Evolutionary conservation across 2,113 vertebrate genomes (phyloP).

Genomic region (Oreocharis arfaki): DNA sequence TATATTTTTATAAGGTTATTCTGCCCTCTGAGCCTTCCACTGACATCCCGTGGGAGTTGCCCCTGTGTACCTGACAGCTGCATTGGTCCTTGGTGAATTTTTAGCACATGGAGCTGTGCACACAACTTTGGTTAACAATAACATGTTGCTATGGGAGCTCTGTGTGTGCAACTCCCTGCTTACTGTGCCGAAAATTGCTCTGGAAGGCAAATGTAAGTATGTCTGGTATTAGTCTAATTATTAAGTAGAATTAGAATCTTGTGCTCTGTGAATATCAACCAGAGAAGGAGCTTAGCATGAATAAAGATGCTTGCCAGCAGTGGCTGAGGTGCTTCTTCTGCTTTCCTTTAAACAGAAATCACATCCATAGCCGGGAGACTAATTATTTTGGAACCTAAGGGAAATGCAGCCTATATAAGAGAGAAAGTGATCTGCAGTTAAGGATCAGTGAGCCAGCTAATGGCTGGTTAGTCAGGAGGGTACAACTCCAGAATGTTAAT

Average conservation of each 20-base stretch:
- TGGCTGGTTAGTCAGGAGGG: conserved; percentile 68
- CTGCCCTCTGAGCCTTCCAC: conserved; percentile 2
- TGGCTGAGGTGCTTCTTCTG: conserved; percentile 35
- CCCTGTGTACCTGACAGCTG: conserved; percentile 28
- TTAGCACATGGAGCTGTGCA: conserved; percentile 15
- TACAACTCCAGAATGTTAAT: conserved; percentile 69
- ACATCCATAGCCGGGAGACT: conserved; percentile 62
- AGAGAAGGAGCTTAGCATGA: not conserved
- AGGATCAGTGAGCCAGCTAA: conserved; percentile 71
- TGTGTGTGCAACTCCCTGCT: not conserved
- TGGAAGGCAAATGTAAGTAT: conserved; percentile 23
- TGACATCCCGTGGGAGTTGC: not conserved
- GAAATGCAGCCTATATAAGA: conserved; percentile 66
- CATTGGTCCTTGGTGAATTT: conserved; percentile 46
- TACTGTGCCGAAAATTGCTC: conserved; percentile 22
- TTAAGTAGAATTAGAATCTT: conserved; percentile 29
- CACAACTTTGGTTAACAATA: conserved; percentile 50
- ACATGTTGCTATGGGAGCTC: conserved; percentile 48
- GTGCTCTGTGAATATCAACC: conserved; percentile 27
- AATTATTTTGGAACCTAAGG: conserved; percentile 71
- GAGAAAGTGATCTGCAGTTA: conserved; percentile 68
- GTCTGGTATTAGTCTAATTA: conserved; percentile 43
- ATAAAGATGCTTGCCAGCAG: conserved; percentile 37
- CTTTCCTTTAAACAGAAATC: conserved; percentile 62
- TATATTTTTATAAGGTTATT: conserved; percentile 3